These are phyloP conservation scores for Panonychus citri DNA, from an alignment of 1,140 invertebrate genomes.

Conservation along the genomic window DNA sequence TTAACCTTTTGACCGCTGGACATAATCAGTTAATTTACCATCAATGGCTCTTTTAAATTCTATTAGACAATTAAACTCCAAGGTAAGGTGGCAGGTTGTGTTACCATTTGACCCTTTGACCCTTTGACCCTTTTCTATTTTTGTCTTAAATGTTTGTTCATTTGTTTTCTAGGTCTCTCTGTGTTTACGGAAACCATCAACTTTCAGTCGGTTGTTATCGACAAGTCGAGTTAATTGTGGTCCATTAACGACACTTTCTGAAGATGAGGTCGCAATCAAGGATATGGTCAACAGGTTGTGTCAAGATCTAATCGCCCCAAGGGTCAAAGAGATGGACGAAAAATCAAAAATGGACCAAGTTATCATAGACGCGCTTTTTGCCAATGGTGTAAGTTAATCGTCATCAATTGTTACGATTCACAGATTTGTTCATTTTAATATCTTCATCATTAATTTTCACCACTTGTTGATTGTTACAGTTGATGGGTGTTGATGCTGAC, in stretches of 20 bases:
- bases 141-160: too few species aligned
- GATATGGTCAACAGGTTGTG: constrained; percentile 53
- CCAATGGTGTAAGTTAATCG: constrained; percentile 48
- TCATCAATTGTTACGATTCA: background rate
- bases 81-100: too few species aligned
- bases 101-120: too few species aligned
- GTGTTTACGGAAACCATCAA: too few species aligned
- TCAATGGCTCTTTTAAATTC: too few species aligned
- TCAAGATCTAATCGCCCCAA: constrained; percentile 57
- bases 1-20: too few species aligned
- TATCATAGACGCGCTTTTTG: constrained; percentile 46
- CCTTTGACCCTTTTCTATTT: too few species aligned
- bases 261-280: constrained; percentile 9
- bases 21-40: too few species aligned
- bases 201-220: too few species aligned
- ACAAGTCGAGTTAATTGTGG: background rate
- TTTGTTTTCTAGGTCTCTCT: too few species aligned
- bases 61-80: background rate
- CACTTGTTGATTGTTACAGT: too few species aligned
- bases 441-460: too few species aligned
- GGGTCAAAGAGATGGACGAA: constrained; percentile 77
- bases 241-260: background rate
- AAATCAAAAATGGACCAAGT: constrained; percentile 47
- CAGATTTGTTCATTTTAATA: background rate
- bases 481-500: constrained; percentile 83